These are phyloP conservation scores for Spodoptera litura DNA, from an alignment of 1,140 invertebrate species.

Conservation along the genomic window DNA sequence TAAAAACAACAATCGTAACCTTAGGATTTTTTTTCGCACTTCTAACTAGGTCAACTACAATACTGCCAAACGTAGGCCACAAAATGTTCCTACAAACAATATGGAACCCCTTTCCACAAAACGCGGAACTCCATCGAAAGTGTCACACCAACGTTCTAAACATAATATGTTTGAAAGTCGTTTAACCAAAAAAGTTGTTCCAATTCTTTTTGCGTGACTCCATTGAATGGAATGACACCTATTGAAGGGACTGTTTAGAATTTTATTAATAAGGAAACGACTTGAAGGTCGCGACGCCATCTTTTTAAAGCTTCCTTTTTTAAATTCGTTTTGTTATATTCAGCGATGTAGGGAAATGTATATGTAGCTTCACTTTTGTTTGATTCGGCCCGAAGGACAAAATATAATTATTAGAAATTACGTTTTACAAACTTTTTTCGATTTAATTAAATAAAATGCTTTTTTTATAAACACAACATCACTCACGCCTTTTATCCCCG, in stretches of 20 bases:
- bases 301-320: constrained; percentile 9
- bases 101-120: neutral
- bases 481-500: too few relatives aligned
- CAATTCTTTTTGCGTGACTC: constrained; percentile 34
- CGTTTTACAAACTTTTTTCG: too few relatives aligned
- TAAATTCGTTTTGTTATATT: neutral
- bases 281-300: neutral
- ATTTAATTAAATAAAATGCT: too few relatives aligned
- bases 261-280: constrained; percentile 38
- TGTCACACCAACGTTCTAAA: constrained; percentile 14
- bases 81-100: neutral
- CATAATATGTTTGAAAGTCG: constrained; percentile 29
- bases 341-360: constrained; percentile 13
- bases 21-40: neutral
- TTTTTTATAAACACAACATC: too few relatives aligned
- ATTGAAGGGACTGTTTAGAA: constrained; percentile 29
- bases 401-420: too few relatives aligned
- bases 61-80: neutral
- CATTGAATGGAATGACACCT: constrained; percentile 30
- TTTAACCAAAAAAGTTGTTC: constrained; percentile 28
- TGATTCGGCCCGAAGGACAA: too few relatives aligned
- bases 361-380: neutral
- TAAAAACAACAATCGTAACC: too few relatives aligned
- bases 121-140: neutral
- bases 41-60: neutral